These are phyloP conservation scores for Emesis furor DNA, from an alignment of 2,888 invertebrate species.

Conservation along the genomic window DNA sequence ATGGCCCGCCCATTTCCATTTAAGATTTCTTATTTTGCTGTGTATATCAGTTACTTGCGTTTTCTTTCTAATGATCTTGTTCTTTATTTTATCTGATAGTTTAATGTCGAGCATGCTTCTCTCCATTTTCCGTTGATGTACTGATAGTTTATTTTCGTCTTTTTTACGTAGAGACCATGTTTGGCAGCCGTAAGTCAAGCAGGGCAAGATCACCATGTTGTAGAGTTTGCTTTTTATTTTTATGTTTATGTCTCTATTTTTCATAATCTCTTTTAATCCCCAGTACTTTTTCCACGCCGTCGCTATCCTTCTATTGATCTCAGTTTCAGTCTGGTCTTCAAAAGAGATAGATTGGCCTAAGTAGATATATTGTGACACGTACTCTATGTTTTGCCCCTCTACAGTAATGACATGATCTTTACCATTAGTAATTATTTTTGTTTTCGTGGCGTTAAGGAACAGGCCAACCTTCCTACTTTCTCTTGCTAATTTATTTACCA, in stretches of 20 bases:
- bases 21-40: conserved; percentile 10
- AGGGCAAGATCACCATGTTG: not conserved
- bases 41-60: not conserved
- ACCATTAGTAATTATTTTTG: conserved; percentile 12
- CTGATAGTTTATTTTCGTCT: conserved; percentile 12
- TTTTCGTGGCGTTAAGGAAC: not conserved
- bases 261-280: conserved; percentile 16
- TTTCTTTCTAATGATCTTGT: not conserved
- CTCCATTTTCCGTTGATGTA: conserved; percentile 22
- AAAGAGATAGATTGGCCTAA: conserved; percentile 8
- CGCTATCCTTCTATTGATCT: conserved; percentile 3
- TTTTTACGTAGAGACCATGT: conserved; percentile 11
- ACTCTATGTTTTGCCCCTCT: not conserved
- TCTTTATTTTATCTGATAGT: not conserved
- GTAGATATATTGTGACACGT: conserved; percentile 1
- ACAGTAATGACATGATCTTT: not conserved
- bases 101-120: conserved; percentile 21
- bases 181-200: conserved; percentile 17
- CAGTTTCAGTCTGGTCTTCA: not conserved
- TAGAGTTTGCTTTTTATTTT: conserved; percentile 20
- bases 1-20: conserved; percentile 22
- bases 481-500: not conserved
- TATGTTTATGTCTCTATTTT: conserved; percentile 13
- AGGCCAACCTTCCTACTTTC: conserved; percentile 15
- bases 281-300: conserved; percentile 17